phyloP scores from a whole-genome alignment of 2,797 vertebrate genomes.

The Alcedo atthis region DNA sequence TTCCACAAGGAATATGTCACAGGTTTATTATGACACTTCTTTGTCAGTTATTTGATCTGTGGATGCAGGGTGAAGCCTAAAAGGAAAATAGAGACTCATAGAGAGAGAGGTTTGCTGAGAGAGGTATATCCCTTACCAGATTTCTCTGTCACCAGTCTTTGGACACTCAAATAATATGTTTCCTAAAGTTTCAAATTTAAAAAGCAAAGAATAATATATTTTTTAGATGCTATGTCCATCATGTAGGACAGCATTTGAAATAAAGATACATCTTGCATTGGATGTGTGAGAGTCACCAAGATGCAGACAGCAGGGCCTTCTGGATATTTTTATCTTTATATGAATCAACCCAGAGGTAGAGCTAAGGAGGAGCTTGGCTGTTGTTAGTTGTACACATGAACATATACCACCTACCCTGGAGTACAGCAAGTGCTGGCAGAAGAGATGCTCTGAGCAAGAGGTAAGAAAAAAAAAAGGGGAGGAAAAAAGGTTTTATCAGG shows the following conservation, averaged over 20 bases:
- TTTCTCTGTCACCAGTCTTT: not conserved
- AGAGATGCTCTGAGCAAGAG: not conserved
- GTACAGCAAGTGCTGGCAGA: not conserved
- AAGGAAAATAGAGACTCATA: not conserved
- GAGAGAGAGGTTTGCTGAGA: not conserved
- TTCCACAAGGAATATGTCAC: not conserved
- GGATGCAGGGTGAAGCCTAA: not conserved
- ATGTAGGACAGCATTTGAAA: not conserved
- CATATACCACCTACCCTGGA: not conserved
- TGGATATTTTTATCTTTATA: not conserved
- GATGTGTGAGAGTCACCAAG: not conserved
- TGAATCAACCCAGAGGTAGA: slow-evolving; percentile 11
- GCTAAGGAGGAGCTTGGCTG: not conserved
- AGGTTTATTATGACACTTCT: not conserved
- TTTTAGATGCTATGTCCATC: not conserved
- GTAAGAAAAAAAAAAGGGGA: not conserved
- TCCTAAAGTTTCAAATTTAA: not conserved
- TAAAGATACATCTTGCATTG: not conserved
- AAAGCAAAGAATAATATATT: not conserved
- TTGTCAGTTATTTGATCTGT: not conserved
- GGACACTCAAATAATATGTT: not conserved
- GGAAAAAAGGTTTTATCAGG: slow-evolving; percentile 33
- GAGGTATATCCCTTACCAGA: too few relatives aligned
- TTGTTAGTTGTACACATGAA: not conserved
- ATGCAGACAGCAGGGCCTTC: not conserved